Base-by-base conservation (phyloP, 1,140 invertebrate species). In the Euschistus heros region DNA sequence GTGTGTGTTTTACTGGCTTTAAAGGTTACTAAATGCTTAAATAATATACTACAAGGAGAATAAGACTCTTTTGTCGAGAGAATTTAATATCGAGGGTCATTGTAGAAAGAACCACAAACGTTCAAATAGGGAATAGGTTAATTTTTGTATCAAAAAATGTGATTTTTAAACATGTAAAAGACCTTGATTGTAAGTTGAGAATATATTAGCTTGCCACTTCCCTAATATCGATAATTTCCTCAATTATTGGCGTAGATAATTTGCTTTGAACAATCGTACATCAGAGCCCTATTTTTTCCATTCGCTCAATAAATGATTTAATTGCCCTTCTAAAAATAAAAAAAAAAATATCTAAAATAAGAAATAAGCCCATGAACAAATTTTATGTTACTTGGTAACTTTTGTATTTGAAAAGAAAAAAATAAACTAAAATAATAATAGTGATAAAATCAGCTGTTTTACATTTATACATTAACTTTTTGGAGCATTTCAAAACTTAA, bases 1-100 rank as follows among this genome's bases (percentile, higher is more conserved):
- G 63, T 61, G 64, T 65, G 64, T 65, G 64, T 65, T 59, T 65
- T 55, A 65, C 64, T 59, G 64, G 64, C 64, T 65, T 65, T 65
- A 65, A 60, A 65, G 15, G 37, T 61, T 57, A 57, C 59, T 42
- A 61, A 59, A 37, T 61, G 59, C 30, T 61, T 57, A 57, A 44
- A 61, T 61, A 37, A 61, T 44, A 61, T 61, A 61, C 42, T 61
- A 61, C 59, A 61, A 61, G 59, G 59, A 61, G 37, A 42, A 61
- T 42, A 61, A 61, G 59, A 61, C 59, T 61, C 59, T 61, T 61
- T 61, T 61, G 30, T 61, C 42, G 33, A 44, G 37, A 61, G 30
- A 61, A 61, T 61, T 61, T 42, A 61, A 37, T 61, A 44, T 61
- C 59, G 24, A 57, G 54, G 59, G 59, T 61, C 59, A 61, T 37